Base-by-base conservation (phyloP, 2,113 vertebrate genomes). In the Gnathonemus longibarbis region DNA sequence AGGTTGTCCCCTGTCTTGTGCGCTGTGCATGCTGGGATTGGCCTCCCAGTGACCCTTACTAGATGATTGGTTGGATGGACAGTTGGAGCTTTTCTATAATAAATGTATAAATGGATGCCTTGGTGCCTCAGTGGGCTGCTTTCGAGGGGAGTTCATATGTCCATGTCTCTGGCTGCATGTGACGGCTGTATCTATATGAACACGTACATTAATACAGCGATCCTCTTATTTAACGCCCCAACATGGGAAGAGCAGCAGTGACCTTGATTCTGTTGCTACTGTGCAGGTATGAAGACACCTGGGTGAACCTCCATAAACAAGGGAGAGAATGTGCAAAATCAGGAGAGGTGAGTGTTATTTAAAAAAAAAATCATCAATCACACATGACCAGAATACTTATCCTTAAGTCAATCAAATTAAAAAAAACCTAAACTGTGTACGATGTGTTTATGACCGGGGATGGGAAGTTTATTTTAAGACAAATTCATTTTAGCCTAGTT, bases 231-330 rank as follows among this genome's bases (percentile, higher is more conserved):
- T 88, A 24, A 48, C 5, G 6, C 1, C 53, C 15, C 56, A 49
- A 15, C 10, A n/a, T 66, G 4, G n/a, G 24, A 13, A 31, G 9
- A 21, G 48, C 45, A n/a, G 39, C 45, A 70, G 8, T 53, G 15
- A 53, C 2, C 10, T 35, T 53, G 17, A 4, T 74, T 52, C n/a
- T 66, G 2, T 66, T 58, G 58, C 77, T 27, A 0, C 77, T 85
- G n/a, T 89, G 10, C 91, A 97, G 97, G n/a, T 97, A 97, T 93
- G 97, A 98, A 93, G 96, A 97, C 91, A 95, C 95, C 7, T 98
- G 97, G 97, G 96, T 96, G 92, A 93, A 95, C 27, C 96, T 98
- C 93, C 97, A 97, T 90, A 97, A 94, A 94, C 95, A 95, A 93
- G 94, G 96, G 19, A 96, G 96, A 93, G 97, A 97, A 50, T 97